phyloP scores from a whole-genome alignment of 2,888 invertebrate genomes.

The Dusona sp. region DNA sequence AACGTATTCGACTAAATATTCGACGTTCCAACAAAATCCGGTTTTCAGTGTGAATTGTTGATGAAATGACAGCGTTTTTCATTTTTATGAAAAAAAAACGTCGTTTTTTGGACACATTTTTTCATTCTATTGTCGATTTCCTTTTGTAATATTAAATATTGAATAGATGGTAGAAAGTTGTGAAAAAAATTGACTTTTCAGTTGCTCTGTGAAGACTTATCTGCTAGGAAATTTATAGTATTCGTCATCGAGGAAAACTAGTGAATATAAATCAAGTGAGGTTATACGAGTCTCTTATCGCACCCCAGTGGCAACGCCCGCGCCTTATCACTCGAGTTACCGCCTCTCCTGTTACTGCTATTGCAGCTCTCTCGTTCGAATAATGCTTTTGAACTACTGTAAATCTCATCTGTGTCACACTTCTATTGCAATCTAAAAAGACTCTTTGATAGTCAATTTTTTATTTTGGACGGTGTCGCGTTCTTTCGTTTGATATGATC shows the following conservation, averaged over 20 bases:
- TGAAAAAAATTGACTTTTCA: not conserved
- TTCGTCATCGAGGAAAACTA: constrained; percentile 41
- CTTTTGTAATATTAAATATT: not conserved
- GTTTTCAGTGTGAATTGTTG: too few species aligned
- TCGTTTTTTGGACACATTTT: not conserved
- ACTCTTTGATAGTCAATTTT: not conserved
- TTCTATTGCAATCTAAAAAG: constrained; percentile 1
- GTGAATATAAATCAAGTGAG: constrained; percentile 51
- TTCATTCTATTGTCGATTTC: not conserved
- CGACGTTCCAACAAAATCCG: too few species aligned
- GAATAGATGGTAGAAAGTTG: too few species aligned
- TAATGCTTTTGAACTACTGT: not conserved
- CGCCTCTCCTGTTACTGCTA: constrained; percentile 28
- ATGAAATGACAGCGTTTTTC: too few species aligned
- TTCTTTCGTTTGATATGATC: not conserved
- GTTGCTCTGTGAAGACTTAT: constrained; percentile 19
- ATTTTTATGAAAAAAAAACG: too few species aligned
- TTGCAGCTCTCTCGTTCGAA: not conserved
- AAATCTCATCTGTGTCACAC: not conserved
- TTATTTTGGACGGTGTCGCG: not conserved
- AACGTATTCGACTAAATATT: too few species aligned
- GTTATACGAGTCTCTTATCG: constrained; percentile 53
- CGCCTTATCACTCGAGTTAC: constrained; percentile 43
- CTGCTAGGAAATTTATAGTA: constrained; percentile 43
- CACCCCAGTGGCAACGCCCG: constrained; percentile 29